Evolutionary conservation across 2,888 invertebrate species (phyloP).

Genomic region (Poecilus cupreus): DNA sequence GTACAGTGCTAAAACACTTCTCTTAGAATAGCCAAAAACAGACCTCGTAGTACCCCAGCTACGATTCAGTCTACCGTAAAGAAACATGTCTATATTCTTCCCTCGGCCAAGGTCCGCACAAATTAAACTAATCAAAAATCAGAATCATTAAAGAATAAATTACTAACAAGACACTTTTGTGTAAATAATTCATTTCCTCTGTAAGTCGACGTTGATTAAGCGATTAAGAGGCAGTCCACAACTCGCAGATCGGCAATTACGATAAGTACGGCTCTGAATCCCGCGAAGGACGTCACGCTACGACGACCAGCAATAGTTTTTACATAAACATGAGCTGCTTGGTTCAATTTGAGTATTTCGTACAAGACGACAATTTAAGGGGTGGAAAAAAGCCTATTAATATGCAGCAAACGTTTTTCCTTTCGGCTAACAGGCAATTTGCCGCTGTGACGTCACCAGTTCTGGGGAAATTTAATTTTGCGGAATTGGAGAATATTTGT

Average conservation of each 20-base stretch:
- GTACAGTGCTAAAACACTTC: no score
- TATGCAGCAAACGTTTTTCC: neutral
- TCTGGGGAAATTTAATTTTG: neutral
- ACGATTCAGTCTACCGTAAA: no score
- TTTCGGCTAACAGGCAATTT: neutral
- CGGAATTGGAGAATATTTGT: neutral
- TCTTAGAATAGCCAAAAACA: no score
- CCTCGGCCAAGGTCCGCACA: neutral
- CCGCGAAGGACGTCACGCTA: constrained; percentile 46
- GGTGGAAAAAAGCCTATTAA: neutral
- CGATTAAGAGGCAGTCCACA: constrained; percentile 6
- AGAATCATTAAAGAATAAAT: constrained; percentile 10
- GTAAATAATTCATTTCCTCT: constrained; percentile 23
- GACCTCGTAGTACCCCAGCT: no score
- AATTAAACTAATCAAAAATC: neutral
- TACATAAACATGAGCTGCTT: neutral
- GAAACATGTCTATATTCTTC: no score
- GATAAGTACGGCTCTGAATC: constrained; percentile 50
- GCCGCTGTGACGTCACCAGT: neutral
- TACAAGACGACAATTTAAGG: neutral
- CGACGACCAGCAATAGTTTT: neutral
- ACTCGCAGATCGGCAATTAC: constrained; percentile 15
- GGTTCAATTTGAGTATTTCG: neutral
- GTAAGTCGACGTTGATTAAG: neutral
- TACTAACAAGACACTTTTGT: neutral